Base-by-base conservation (phyloP, 64 coral and sea anemone genomes). In the Trachythela sp. region DNA sequence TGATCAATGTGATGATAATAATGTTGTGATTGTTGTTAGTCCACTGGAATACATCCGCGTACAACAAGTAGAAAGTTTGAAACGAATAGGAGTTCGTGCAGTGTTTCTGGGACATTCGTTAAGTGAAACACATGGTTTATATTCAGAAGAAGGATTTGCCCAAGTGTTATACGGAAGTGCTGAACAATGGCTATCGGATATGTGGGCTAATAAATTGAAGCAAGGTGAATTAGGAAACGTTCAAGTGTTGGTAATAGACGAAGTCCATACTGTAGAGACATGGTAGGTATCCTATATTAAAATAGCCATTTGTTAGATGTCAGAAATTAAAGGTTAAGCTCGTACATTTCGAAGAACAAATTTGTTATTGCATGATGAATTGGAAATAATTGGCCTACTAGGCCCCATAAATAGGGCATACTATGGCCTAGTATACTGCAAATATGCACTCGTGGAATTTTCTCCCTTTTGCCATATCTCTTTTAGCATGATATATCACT, bases 41-140 rank as follows among this genome's bases (percentile, higher is more conserved):
- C 87, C 67, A 48, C 39, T 88, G 39, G 59, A 72, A 31, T 67
- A 64, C 22, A 87, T 87, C 39, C 10, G 54, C 34, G 13, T 11
- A 31, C 86, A 87, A 87, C 86, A 87, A 87, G 86, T 67, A 2
- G 54, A 39, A 48, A 75, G 60, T 48, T 31, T 75, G n/a, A 75
- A 76, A 29, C 2, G 6, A 40, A 75, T 31, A 51, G 86, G 86
- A 15, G 68, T 67, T 39, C 13, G n/a, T n/a, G 52, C 54, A 80
- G 75, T 9, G 15, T 72, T 11, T 9, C 68, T 72, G 24, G 68
- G 75, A 10, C 75, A 20, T 37, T 34, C 31, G 15, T 39, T 35
- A 34, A 35, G 37, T 11, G 30, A 1, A 15, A 36, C 15, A 39
- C 3, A 20, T 72, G 68, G 33, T 14, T n/a, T n/a, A n/a, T n/a